phyloP scores from a whole-genome alignment of 1,140 invertebrate species.

The Caenorhabditis remanei region DNA sequence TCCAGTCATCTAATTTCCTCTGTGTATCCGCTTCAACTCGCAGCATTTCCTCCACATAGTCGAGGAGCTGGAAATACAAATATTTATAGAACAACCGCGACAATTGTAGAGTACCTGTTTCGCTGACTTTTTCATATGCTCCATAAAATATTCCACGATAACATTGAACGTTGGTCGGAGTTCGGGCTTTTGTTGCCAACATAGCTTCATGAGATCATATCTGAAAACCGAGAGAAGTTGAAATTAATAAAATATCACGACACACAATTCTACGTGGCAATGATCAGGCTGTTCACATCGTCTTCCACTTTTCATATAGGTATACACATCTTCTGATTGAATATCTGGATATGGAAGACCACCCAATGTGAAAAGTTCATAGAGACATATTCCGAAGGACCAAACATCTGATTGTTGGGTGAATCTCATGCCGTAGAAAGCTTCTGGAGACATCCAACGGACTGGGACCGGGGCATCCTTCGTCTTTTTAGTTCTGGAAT shows the following conservation, averaged over 20 bases:
- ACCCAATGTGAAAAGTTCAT: constrained; percentile 3
- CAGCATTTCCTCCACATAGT: neutral
- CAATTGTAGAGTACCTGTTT: neutral
- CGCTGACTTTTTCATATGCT: constrained; percentile 19
- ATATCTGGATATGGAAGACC: constrained; percentile 7
- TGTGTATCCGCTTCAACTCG: neutral
- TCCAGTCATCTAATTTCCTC: constrained; percentile 24
- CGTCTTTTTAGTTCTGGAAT: neutral
- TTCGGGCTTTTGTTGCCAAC: constrained; percentile 5
- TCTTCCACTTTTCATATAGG: neutral
- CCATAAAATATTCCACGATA: neutral
- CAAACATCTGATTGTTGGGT: constrained; percentile 31
- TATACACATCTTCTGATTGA: neutral
- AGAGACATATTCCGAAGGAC: constrained; percentile 17
- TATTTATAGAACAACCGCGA: neutral
- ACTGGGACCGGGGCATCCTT: neutral
- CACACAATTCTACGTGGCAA: constrained; percentile 22
- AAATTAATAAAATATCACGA: too few relatives aligned
- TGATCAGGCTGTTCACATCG: neutral
- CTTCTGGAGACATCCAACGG: constrained; percentile 35
- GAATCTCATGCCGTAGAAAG: neutral
- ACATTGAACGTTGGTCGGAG: neutral
- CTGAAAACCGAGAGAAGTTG: neutral
- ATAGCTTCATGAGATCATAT: constrained; percentile 29
- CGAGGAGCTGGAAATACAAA: neutral